phyloP scores from a whole-genome alignment of 2,113 vertebrate genomes.

The Scolopax mira region DNA sequence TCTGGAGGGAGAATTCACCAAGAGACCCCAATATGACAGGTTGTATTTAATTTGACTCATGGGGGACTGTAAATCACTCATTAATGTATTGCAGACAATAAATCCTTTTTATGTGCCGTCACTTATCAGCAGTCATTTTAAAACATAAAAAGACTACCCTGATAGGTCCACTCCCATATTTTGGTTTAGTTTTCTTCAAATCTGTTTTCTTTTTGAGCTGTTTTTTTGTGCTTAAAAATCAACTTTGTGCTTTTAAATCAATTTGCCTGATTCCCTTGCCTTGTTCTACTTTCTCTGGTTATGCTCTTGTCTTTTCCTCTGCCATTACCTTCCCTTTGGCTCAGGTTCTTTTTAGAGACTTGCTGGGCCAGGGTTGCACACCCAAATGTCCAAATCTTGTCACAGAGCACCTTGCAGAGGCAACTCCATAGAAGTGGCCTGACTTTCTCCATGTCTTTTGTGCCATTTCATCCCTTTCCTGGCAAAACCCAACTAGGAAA shows the following conservation, averaged over 20 bases:
- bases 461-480: neutral
- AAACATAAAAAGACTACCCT: neutral
- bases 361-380: neutral
- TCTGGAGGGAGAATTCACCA: conserved; percentile 41
- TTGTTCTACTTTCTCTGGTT: neutral
- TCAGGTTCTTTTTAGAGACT: neutral
- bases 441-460: neutral
- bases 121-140: neutral
- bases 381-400: neutral
- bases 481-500: neutral
- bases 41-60: neutral
- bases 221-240: neutral
- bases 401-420: neutral
- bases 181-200: neutral
- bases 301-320: neutral
- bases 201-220: neutral
- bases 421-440: neutral
- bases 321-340: neutral
- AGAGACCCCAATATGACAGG: neutral
- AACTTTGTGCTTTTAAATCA: neutral
- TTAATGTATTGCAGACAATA: conserved; percentile 2
- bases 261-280: neutral
- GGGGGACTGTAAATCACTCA: conserved; percentile 14
- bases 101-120: conserved; percentile 25
- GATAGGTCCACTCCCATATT: neutral